Conservation (phyloP, 2,797 vertebrate genomes). For the Etheostoma nigrum region DNA sequence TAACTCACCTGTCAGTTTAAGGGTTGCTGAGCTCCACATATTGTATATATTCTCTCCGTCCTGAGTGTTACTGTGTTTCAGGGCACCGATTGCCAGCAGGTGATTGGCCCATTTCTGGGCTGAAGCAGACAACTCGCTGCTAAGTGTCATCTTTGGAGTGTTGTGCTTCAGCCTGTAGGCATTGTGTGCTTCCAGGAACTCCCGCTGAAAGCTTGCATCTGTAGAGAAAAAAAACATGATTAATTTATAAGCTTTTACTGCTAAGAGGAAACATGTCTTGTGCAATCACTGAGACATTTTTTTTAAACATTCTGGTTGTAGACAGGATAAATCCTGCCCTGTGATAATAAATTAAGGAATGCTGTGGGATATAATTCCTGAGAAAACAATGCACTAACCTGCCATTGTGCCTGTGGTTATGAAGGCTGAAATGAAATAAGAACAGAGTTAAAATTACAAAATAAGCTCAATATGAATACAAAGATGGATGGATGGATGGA, state of each 20-base stretch:
- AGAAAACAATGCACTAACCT: constrained; percentile 57
- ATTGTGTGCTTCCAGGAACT: constrained; percentile 81
- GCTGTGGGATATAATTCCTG: neutral
- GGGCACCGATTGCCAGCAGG: constrained; percentile 12
- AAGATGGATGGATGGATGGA: too few relatives aligned
- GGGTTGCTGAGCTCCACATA: constrained; percentile 27
- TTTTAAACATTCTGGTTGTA: neutral
- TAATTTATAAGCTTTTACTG: neutral
- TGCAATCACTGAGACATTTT: neutral
- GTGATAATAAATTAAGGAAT: neutral
- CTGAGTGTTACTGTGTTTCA: constrained; percentile 61
- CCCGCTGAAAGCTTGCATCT: constrained; percentile 70
- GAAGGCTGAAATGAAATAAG: constrained; percentile 48
- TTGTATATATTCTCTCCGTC: constrained; percentile 81
- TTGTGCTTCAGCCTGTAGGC: constrained; percentile 68
- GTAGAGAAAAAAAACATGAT: neutral
- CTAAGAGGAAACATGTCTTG: neutral
- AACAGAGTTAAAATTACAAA: neutral
- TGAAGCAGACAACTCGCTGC: constrained; percentile 32
- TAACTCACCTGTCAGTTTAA: constrained; percentile 56
- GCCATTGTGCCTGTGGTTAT: constrained; percentile 50
- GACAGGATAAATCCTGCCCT: neutral
- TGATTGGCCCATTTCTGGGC: constrained; percentile 80
- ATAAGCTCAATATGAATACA: too few relatives aligned
- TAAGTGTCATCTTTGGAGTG: constrained; percentile 55